A percentile compares a stretch with the other conserved stretches of the same genome.
phyloP scores from a whole-genome alignment of 2,113 vertebrate genomes.

The Thunnus maccoyii region DNA sequence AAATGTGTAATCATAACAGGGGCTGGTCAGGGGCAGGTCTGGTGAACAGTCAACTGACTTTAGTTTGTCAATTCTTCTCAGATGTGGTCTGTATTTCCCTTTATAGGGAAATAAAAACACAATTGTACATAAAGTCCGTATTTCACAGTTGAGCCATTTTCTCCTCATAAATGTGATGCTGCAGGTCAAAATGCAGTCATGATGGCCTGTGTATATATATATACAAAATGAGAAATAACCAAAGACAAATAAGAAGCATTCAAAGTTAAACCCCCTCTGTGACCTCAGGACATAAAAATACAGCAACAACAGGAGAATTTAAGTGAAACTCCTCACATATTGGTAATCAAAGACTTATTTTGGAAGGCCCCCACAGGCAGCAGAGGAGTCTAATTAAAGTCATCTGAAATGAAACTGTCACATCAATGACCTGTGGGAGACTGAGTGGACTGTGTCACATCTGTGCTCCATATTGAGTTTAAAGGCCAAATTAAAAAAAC shows the following conservation, averaged over 20 bases:
- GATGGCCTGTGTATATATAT: not conserved
- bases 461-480: constrained; percentile 6
- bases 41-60: not conserved
- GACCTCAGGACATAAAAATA: not conserved
- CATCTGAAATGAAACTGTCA: constrained; percentile 18
- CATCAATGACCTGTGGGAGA: constrained; percentile 10
- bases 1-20: too few relatives aligned
- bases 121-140: not conserved
- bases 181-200: not conserved
- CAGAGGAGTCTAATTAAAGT: constrained; percentile 36
- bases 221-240: not conserved
- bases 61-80: not conserved
- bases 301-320: not conserved
- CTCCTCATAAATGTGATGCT: not conserved
- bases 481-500: not conserved
- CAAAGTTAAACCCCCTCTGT: not conserved
- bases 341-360: constrained; percentile 5
- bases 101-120: constrained; percentile 6
- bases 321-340: not conserved
- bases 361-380: constrained; percentile 3
- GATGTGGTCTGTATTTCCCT: not conserved
- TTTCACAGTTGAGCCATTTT: not conserved
- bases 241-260: constrained; percentile 6
- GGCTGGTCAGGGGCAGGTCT: too few relatives aligned
- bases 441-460: constrained; percentile 21